Base-by-base conservation (phyloP, 2,888 invertebrate genomes). In the Hemithea aestivaria region DNA sequence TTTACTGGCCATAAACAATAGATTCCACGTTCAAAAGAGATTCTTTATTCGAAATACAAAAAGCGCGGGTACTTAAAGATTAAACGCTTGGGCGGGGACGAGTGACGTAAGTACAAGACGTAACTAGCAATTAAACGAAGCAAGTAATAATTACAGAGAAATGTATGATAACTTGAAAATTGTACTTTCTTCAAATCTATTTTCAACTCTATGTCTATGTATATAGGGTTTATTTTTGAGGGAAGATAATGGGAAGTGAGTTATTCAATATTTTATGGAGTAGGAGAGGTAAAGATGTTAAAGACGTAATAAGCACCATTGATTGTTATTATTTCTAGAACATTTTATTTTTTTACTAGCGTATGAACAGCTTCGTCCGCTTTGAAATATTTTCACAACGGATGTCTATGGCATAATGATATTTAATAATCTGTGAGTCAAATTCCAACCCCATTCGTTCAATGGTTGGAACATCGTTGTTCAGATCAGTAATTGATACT, bases 1-100 rank as follows among this genome's bases (percentile, higher is more conserved):
- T 70, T 48, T 73, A 76, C 72, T 64, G 62, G 60, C 50, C 59
- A 74, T 81, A 83, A 83, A 84, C 83, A 84, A 83, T 80, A 65
- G 58, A 63, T 37, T 37, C 41, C 36, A 33, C 32, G 10, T 25
- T 33, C 33, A 37, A 37, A 35, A 35, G 28, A 31, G 29, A 40
- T 53, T 65, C 71, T 74, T 77, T 79, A 73, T 78, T 55, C 56
- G 66, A 45, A 38, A 44, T 34, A 35, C 35, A 46, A 48, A 44
- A 48, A 50, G 39, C 44, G 45, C 43, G 40, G 40, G 66, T 53
- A 45, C 50, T 53, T 50, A 43, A 42, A 46, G 44, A 42, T 48
- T 45, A 44, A 69, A 67, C 64, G 60, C 53, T 23, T 64, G 77
- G 84, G 84, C 81, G 84, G 77, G 66, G 73, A 56, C 48, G 58